Evolutionary conservation across 1,140 invertebrate genomes (phyloP).

Genomic region (Aphis craccivora): DNA sequence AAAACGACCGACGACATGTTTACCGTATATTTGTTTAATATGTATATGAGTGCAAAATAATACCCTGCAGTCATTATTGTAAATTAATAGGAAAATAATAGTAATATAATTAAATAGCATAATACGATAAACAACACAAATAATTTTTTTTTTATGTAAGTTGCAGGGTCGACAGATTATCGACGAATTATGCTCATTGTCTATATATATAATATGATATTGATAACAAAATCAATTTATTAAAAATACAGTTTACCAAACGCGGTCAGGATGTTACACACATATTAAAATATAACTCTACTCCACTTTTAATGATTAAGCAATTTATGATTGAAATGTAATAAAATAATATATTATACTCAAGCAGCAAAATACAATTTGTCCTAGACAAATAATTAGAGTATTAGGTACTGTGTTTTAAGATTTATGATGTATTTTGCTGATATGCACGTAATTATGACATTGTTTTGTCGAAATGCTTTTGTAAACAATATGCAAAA

Average conservation of each 20-base stretch:
- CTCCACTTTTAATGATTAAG: background rate
- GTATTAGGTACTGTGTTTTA: background rate
- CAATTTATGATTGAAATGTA: background rate
- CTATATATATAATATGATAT: background rate
- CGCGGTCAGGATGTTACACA: background rate
- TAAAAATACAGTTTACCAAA: background rate
- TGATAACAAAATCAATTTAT: conserved; percentile 32
- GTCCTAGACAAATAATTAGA: background rate
- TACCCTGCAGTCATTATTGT: background rate
- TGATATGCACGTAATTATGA: background rate
- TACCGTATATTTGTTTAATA: background rate
- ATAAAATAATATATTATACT: background rate
- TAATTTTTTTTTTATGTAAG: background rate
- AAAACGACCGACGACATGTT: background rate
- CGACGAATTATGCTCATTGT: background rate
- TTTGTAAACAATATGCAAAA: conserved; percentile 18
- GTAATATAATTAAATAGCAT: background rate
- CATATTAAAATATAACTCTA: background rate
- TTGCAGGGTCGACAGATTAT: background rate
- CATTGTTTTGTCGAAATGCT: conserved; percentile 21
- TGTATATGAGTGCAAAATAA: background rate
- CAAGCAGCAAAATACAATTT: background rate
- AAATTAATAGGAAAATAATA: background rate
- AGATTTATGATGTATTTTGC: background rate
- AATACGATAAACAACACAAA: background rate